Evolutionary conservation across 2,888 invertebrate genomes (phyloP).

Genomic region (Atrina japonica): DNA sequence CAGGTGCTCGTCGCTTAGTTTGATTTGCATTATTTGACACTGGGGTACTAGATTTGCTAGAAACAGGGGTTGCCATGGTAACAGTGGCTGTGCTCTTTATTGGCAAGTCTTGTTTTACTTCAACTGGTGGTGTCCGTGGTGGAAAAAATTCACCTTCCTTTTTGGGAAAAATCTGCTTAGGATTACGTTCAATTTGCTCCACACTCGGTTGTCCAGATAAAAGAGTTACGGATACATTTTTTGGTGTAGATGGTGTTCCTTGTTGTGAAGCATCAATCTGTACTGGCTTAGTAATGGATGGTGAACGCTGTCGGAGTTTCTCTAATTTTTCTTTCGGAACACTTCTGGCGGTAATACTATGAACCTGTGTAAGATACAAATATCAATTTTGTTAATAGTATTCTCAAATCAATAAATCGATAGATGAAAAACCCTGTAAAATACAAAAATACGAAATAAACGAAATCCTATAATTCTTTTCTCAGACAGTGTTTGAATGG

Average conservation of each 20-base stretch:
- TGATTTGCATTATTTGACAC: constrained; percentile 6
- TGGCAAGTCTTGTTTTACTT: background rate
- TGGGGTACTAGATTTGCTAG: background rate
- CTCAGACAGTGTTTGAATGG: no score
- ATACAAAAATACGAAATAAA: no score
- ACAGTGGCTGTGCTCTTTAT: background rate
- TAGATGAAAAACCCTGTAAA: no score
- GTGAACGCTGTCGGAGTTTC: constrained; percentile 48
- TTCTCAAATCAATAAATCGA: no score
- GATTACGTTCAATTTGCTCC: constrained; percentile 12
- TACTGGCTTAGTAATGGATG: constrained; percentile 23
- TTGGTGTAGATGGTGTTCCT: constrained; percentile 48
- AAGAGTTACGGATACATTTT: constrained; percentile 40
- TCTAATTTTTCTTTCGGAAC: constrained; percentile 70
- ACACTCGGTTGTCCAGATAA: constrained; percentile 15
- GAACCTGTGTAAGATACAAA: constrained; percentile 63
- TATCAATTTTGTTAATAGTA: no score
- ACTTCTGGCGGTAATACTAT: constrained; percentile 73
- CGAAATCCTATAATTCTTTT: no score
- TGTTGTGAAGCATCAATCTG: constrained; percentile 15
- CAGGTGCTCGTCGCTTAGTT: background rate
- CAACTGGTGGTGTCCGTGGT: background rate
- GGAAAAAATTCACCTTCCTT: constrained; percentile 36
- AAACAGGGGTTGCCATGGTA: constrained; percentile 4
- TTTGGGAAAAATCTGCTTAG: constrained; percentile 41